Evolutionary conservation across 2,888 invertebrate species (phyloP), one percentile per base, ranked within the genome.

Genomic region (Drosophila mimica): DNA sequence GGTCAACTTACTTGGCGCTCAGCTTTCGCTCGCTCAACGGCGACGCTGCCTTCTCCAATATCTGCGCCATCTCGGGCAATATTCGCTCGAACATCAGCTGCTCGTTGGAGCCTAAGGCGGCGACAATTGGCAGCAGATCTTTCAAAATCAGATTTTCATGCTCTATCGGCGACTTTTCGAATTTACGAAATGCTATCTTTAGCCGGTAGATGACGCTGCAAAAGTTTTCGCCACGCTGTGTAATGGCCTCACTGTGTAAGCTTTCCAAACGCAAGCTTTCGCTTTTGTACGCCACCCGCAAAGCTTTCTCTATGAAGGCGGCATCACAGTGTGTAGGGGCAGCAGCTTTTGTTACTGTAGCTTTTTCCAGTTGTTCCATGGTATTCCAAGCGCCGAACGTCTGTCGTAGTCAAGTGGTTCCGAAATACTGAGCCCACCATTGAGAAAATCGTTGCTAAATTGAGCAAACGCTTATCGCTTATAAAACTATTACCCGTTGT

Each of bases 121-220:
- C 85, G 30, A 90, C 60, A 20, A 81, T 72, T 7, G 82, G 88
- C 30, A 90, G 65, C 56, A 91, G 51, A 28, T 90, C 85, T 63
- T 91, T 91, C 0, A 91, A 46, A 20, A 91, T 77, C 8, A 81
- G 82, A 2, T 46, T 66, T 1, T 56, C 78, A 0, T 65, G 67
- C 49, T 83, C 79, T 25, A 74, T 9, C 15, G 57, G 56, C 13
- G 54, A 61, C 46, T 53, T 62, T 36, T 60, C 34, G 17, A 30
- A 51, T 30, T 63, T 74, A n/a, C 76, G 75, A 54, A 75, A 91
- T 52, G 64, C 46, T 0, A 90, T 78, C 5, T 74, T 64, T 17
- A 79, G 62, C 30, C 82, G 81, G 57, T 90, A 91, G 74, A 91
- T 91, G 70, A 76, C 76, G 75, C 92, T 92, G 65, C 91, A 92